Percentiles rank a stretch among this genome's conserved stretches.
Evolutionary conservation across 2,113 vertebrate species (phyloP).

Genomic region (Gobiocypris rarus): DNA sequence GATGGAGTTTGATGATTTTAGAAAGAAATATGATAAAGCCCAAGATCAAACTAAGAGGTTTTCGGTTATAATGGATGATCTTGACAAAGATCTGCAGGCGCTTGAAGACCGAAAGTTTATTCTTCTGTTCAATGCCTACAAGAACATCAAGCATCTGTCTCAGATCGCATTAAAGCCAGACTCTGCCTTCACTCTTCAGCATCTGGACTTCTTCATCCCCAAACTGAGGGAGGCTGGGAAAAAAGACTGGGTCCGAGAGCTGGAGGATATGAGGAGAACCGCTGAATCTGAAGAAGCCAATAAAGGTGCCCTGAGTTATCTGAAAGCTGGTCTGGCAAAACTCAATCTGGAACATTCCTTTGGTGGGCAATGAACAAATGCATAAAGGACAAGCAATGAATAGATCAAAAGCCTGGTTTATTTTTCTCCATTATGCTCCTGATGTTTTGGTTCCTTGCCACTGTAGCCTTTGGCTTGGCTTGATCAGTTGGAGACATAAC

Average conservation of each 20-base stretch:
- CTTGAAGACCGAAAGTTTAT: background rate
- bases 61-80: background rate
- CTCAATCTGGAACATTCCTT: no score
- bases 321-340: background rate
- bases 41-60: background rate
- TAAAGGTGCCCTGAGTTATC: conserved; percentile 27
- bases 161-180: no score
- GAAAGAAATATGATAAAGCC: conserved; percentile 22
- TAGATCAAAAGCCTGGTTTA: no score
- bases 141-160: background rate
- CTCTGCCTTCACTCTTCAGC: no score
- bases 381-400: no score
- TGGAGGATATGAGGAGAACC: conserved; percentile 20
- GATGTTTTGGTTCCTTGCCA: no score
- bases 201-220: conserved; percentile 52
- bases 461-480: no score
- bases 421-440: no score
- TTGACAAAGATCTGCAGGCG: background rate
- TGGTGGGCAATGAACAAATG: no score
- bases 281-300: background rate
- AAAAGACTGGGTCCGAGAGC: background rate
- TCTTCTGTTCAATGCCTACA: conserved; percentile 25
- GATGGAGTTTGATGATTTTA: background rate
- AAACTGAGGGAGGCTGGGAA: conserved; percentile 36
- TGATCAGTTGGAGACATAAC: no score